Evolutionary conservation across 2,888 invertebrate genomes (phyloP), one percentile per base, ranked within the genome.

Genomic region (Drosophila gaucha): DNA sequence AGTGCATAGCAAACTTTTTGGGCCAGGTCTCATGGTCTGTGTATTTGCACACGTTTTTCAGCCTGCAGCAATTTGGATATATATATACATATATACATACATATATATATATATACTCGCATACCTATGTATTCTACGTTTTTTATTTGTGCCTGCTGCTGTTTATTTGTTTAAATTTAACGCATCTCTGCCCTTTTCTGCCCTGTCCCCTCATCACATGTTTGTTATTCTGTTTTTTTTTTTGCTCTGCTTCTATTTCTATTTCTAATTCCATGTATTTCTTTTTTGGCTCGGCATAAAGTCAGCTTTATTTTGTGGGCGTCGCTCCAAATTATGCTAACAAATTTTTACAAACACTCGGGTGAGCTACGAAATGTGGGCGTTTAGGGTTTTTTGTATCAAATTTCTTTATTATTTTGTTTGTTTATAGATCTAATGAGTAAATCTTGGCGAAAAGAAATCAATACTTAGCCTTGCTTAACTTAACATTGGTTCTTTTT

Each of bases 81-180:
- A 62, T 16, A 43, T 10, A 47, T 14, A 39, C 20, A 43, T 10
- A 47, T 14, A 39, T 24, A 43, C 10, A 52, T 8, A 36, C 31
- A 38, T 2, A 31, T 12, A 50, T 14, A 20, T 26, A 57, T 18
- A 49, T 16, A 30, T 9, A 20, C 22, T 36, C 31, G 41, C 20
- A 38, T 47, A 66, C 22, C 33, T 38, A 50, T 41, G 70, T 54
- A 12, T 20, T 56, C 41, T 20, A 20, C 51, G 66, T 55, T 74
- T 83, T 87, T 76, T 77, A 74, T 77, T 87, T 78, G 76, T 58
- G 73, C 78, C 82, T 68, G 63, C 70, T 78, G 74, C 65, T 82
- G 88, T 86, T 87, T 87, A 84, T 83, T 83, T 83, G 83, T 83
- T 83, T 87, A 87, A 84, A 84, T 85, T 84, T 79, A 83, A 87